phyloP scores from a whole-genome alignment of 2,888 invertebrate genomes.

The Ischnus inquisitorius region DNA sequence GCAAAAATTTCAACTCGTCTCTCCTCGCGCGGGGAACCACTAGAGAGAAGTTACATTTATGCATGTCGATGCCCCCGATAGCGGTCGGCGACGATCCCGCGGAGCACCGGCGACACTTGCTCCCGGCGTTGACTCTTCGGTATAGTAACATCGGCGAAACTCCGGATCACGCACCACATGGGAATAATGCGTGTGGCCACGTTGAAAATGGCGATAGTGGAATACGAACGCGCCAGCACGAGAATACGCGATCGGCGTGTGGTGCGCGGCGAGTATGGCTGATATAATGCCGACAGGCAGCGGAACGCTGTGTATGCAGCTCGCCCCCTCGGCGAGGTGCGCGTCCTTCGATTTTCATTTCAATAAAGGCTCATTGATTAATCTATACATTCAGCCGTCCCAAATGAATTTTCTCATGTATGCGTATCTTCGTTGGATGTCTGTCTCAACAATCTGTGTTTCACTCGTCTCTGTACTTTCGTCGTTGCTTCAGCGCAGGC shows the following conservation, averaged over 20 bases:
- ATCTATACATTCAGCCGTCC: constrained; percentile 8
- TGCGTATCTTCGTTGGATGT: constrained; percentile 8
- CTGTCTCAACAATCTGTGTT: constrained; percentile 37
- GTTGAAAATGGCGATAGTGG: constrained; percentile 21
- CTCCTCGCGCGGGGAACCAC: constrained; percentile 15
- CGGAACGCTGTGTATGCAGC: neutral
- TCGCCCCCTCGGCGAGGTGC: neutral
- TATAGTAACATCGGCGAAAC: neutral
- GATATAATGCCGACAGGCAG: constrained; percentile 7
- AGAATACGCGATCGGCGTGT: neutral
- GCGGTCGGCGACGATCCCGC: constrained; percentile 13
- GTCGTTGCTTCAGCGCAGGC: constrained; percentile 32
- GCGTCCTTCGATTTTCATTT: constrained; percentile 49
- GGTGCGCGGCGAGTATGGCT: neutral
- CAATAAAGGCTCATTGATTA: constrained; percentile 54
- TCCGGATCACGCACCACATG: constrained; percentile 18
- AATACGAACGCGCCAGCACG: constrained; percentile 16
- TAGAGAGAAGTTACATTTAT: constrained; percentile 54
- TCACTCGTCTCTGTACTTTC: constrained; percentile 15
- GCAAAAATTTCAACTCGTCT: constrained; percentile 24
- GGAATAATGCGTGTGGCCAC: constrained; percentile 47
- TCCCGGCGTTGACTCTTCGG: neutral
- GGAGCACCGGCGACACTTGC: constrained; percentile 6
- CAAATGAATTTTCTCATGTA: constrained; percentile 35
- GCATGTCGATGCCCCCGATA: constrained; percentile 55